phyloP scores from a whole-genome alignment of 2,888 invertebrate genomes.

The Hyalella azteca region DNA sequence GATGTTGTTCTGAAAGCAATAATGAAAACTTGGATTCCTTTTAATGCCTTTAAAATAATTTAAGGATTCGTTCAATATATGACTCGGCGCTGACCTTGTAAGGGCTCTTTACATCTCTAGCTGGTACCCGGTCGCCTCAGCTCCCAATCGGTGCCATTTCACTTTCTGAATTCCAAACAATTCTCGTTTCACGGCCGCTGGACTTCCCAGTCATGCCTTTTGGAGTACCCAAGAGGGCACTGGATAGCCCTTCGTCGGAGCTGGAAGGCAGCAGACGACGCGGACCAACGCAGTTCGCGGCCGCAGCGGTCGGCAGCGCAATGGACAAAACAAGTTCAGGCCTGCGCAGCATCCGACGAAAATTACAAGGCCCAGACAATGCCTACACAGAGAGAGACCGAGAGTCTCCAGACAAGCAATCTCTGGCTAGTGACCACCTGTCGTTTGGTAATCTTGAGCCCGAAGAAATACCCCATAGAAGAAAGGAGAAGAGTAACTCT shows the following conservation, averaged over 20 bases:
- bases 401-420: conserved; percentile 5
- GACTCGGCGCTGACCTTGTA: too few relatives aligned
- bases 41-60: too few relatives aligned
- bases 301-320: conserved; percentile 3
- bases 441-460: conserved; percentile 11
- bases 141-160: too few relatives aligned
- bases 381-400: conserved; percentile 9
- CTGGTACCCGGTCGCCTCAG: too few relatives aligned
- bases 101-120: too few relatives aligned
- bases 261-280: not conserved
- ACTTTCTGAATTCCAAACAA: too few relatives aligned
- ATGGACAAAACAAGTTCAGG: conserved; percentile 4
- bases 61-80: too few relatives aligned
- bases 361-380: not conserved
- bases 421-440: conserved; percentile 1
- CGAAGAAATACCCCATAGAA: not conserved
- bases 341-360: conserved; percentile 4
- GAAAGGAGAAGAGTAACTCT: not conserved
- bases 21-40: too few relatives aligned
- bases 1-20: too few relatives aligned
- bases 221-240: not conserved
- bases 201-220: too few relatives aligned
- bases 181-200: too few relatives aligned
- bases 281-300: conserved; percentile 2
- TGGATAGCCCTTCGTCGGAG: conserved; percentile 20